These are phyloP conservation scores for Melanostoma scalare DNA, from an alignment of 2,888 invertebrate genomes.

Conservation along the genomic window DNA sequence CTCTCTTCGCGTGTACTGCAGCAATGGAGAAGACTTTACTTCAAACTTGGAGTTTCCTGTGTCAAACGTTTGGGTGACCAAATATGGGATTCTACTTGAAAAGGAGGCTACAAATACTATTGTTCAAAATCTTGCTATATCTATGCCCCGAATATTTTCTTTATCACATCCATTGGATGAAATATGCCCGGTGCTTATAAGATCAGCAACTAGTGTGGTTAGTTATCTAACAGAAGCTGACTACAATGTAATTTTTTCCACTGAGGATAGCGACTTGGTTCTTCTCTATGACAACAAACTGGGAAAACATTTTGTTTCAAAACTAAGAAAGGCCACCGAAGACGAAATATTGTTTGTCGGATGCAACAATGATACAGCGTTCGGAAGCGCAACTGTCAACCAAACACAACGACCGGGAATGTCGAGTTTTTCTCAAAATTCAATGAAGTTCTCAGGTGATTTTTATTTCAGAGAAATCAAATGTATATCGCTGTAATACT, in stretches of 20 bases:
- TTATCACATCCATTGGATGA: slow-evolving; percentile 95
- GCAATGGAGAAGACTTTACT: slow-evolving; percentile 91
- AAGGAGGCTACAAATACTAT: slow-evolving; percentile 83
- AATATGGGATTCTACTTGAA: slow-evolving; percentile 93
- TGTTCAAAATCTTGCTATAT: slow-evolving; percentile 80
- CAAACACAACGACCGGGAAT: slow-evolving; percentile 71
- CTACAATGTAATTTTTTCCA: slow-evolving; percentile 88
- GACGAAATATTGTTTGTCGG: slow-evolving; percentile 88
- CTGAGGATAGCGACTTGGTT: slow-evolving; percentile 90
- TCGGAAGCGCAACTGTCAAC: slow-evolving; percentile 75
- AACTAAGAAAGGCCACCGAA: slow-evolving; percentile 87
- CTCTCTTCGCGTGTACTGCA: slow-evolving; percentile 89
- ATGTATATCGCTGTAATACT: background rate
- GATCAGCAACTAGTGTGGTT: slow-evolving; percentile 84
- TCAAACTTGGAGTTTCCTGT: slow-evolving; percentile 91
- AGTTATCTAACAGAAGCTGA: slow-evolving; percentile 86
- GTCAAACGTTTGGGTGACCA: slow-evolving; percentile 91
- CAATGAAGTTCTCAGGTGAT: slow-evolving; percentile 77
- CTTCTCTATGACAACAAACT: slow-evolving; percentile 90
- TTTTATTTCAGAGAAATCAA: background rate
- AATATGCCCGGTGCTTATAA: slow-evolving; percentile 91
- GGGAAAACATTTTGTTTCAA: slow-evolving; percentile 92
- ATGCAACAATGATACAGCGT: slow-evolving; percentile 82
- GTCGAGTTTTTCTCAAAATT: slow-evolving; percentile 77
- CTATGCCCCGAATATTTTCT: slow-evolving; percentile 91